Conservation (phyloP, 1,140 invertebrate species). For the Probaryconus sp. region DNA sequence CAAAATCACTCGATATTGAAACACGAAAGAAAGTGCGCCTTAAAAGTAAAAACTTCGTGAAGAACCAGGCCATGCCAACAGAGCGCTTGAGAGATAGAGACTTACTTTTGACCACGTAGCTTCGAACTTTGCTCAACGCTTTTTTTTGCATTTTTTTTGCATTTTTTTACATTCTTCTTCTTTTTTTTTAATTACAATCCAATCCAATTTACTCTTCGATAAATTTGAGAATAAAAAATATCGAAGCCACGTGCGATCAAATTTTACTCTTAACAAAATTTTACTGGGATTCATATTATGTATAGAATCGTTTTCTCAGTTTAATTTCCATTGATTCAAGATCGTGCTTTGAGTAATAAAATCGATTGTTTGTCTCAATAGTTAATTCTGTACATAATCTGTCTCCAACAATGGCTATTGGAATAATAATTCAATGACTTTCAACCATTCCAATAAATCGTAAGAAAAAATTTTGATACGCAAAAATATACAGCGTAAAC, state of each 20-base stretch:
- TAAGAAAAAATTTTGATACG: conserved; percentile 16
- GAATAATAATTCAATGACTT: conserved; percentile 10
- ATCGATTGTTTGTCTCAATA: too few species aligned
- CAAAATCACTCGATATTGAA: conserved; percentile 54
- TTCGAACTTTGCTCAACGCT: conserved; percentile 41
- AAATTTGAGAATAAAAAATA: not conserved
- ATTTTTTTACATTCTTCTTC: too few species aligned
- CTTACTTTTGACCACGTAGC: conserved; percentile 42
- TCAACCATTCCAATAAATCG: conserved; percentile 3
- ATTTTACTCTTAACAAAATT: conserved; percentile 32
- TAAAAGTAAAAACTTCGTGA: conserved; percentile 68
- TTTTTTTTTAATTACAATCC: conserved; percentile 7
- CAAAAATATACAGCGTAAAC: conserved; percentile 18
- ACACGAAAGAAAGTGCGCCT: conserved; percentile 66
- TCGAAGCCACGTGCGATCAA: conserved; percentile 37
- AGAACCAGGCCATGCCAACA: conserved; percentile 73
- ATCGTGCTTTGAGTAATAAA: too few species aligned
- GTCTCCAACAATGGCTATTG: too few species aligned
- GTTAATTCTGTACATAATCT: too few species aligned
- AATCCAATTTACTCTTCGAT: too few species aligned
- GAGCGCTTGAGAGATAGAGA: conserved; percentile 62
- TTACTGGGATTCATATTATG: too few species aligned
- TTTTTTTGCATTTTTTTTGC: too few species aligned
- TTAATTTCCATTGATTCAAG: too few species aligned
- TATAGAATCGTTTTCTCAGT: too few species aligned